A percentile compares a stretch with the other conserved stretches of the same genome.
Evolutionary conservation across 2,888 invertebrate genomes (phyloP).

Genomic region (Diaphora mendica): DNA sequence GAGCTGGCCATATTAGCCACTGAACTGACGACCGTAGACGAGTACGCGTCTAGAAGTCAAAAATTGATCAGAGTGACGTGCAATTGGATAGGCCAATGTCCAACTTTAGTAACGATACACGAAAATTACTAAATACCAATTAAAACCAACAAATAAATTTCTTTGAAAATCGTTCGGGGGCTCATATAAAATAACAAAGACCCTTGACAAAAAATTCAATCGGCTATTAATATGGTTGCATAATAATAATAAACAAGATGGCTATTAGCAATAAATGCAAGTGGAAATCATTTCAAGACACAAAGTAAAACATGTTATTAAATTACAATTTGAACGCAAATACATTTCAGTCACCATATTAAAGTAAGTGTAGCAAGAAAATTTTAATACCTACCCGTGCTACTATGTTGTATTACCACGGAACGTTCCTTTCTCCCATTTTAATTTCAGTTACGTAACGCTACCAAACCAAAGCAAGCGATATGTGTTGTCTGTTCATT

Average conservation of each 20-base stretch:
- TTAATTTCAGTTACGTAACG: slow-evolving; percentile 33
- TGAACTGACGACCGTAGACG: too few relatives aligned
- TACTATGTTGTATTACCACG: slow-evolving; percentile 29
- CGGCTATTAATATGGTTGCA: too few relatives aligned
- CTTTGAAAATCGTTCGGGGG: too few relatives aligned
- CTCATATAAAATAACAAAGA: too few relatives aligned
- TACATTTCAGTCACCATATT: background rate
- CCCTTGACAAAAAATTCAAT: too few relatives aligned
- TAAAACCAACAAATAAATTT: background rate
- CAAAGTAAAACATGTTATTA: background rate
- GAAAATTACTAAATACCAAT: background rate
- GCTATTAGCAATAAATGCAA: too few relatives aligned
- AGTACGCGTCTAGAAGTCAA: too few relatives aligned
- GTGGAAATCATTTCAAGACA: background rate
- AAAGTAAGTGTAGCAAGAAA: slow-evolving; percentile 16
- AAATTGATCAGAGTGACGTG: too few relatives aligned
- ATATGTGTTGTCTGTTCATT: slow-evolving; percentile 18
- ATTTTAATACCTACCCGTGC: slow-evolving; percentile 32
- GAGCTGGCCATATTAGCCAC: too few relatives aligned
- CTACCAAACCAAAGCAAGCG: slow-evolving; percentile 20
- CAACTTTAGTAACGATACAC: background rate
- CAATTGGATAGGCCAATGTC: too few relatives aligned
- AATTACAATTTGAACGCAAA: background rate
- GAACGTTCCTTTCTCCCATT: slow-evolving; percentile 42
- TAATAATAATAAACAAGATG: too few relatives aligned